Percentiles rank a stretch among this genome's conserved stretches.
phyloP scores from a whole-genome alignment of 1,140 invertebrate species.

The Diachasmimorpha longicaudata region DNA sequence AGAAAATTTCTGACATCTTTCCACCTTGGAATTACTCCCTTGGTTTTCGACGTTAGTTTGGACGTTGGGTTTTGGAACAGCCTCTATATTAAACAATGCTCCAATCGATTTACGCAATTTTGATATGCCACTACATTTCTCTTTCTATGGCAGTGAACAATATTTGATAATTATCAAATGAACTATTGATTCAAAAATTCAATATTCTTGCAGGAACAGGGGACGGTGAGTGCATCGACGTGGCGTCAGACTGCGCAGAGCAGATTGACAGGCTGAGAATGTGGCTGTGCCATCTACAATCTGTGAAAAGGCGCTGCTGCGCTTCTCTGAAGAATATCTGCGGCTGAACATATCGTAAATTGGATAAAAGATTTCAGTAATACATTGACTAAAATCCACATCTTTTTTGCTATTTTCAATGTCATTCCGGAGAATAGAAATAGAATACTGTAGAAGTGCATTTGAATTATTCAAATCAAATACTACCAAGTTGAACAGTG shows the following conservation, averaged over 20 bases:
- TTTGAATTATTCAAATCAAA: constrained; percentile 3
- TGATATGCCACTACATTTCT: not conserved
- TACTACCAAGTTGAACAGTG: constrained; percentile 11
- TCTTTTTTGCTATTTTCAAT: not conserved
- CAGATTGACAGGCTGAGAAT: constrained; percentile 62
- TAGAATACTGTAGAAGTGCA: not conserved
- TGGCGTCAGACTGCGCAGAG: constrained; percentile 60
- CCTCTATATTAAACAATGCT: not conserved
- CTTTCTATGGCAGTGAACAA: not conserved
- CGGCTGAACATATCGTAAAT: constrained; percentile 36
- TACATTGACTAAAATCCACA: not conserved
- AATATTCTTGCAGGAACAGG: constrained; percentile 45
- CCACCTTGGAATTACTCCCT: too few relatives aligned
- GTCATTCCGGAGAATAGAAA: constrained; percentile 3
- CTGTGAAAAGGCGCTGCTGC: constrained; percentile 60
- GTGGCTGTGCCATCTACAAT: constrained; percentile 64
- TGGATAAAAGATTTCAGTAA: constrained; percentile 19
- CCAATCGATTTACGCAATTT: not conserved
- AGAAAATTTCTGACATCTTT: too few relatives aligned
- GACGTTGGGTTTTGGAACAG: too few relatives aligned
- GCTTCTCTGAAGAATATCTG: constrained; percentile 59
- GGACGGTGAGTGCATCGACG: constrained; percentile 59
- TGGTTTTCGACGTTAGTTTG: too few relatives aligned
- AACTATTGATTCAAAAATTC: not conserved
- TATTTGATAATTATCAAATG: too few relatives aligned